Conservation (phyloP, 1,140 invertebrate species). For the Plectrocnemia conspersa region DNA sequence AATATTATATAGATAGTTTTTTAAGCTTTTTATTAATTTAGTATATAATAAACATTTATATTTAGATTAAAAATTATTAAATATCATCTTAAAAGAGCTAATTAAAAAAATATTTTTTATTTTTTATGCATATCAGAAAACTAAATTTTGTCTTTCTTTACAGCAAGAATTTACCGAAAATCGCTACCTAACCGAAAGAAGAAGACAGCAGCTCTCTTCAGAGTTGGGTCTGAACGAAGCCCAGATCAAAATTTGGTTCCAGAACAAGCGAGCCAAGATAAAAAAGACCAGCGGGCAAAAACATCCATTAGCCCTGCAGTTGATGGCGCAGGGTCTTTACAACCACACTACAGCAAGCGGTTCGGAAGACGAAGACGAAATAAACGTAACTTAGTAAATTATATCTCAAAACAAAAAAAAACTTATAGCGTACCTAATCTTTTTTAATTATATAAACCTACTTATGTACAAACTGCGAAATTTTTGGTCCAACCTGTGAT, state of each 20-base stretch:
- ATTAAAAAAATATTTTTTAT: too few relatives aligned
- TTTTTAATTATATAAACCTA: too few relatives aligned
- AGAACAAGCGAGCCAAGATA: slow-evolving; percentile 93
- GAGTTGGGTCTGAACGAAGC: slow-evolving; percentile 88
- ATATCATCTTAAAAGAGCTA: too few relatives aligned
- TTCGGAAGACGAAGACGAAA: slow-evolving; percentile 69
- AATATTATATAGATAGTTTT: too few relatives aligned
- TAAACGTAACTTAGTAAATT: slow-evolving; percentile 18
- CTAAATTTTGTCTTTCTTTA: slow-evolving; percentile 14
- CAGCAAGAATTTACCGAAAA: slow-evolving; percentile 83
- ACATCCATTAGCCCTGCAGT: slow-evolving; percentile 78
- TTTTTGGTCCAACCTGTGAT: too few relatives aligned
- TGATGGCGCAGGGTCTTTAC: slow-evolving; percentile 88
- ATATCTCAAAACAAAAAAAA: too few relatives aligned
- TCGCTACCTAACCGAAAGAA: slow-evolving; percentile 84
- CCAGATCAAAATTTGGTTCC: slow-evolving; percentile 95
- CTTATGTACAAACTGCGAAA: too few relatives aligned
- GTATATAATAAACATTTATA: too few relatives aligned
- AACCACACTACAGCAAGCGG: slow-evolving; percentile 80
- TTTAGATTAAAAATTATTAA: too few relatives aligned
- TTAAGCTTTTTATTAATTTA: too few relatives aligned
- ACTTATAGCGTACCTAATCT: too few relatives aligned
- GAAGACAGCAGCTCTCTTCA: slow-evolving; percentile 78
- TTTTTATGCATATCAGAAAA: too few relatives aligned
- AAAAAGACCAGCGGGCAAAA: slow-evolving; percentile 83